Percentiles rank a stretch among this genome's conserved stretches.
These are phyloP conservation scores for Enteromius radiatus DNA, from an alignment of 2,797 vertebrate genomes.

Conservation along the genomic window DNA sequence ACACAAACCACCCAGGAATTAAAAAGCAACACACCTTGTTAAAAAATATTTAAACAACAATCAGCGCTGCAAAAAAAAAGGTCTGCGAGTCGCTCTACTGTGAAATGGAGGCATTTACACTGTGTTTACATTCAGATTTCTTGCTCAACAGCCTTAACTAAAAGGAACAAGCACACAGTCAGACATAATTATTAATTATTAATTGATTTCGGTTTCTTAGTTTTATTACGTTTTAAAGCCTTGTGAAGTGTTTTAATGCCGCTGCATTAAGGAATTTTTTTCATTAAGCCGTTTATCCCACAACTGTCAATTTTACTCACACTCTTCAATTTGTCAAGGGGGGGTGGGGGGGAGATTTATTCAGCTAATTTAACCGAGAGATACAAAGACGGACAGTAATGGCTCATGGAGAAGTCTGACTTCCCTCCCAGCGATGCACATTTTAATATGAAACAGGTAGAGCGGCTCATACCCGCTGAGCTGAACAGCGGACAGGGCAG, in stretches of 20 bases:
- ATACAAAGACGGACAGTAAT: slow-evolving; percentile 20
- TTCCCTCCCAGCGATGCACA: background rate
- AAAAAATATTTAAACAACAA: slow-evolving; percentile 63
- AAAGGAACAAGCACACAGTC: slow-evolving; percentile 52
- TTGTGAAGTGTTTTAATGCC: too few species aligned
- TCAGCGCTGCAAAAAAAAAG: slow-evolving; percentile 37
- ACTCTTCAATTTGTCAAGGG: slow-evolving; percentile 42
- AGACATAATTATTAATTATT: slow-evolving; percentile 56
- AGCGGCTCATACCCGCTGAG: slow-evolving; percentile 1
- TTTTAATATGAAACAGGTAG: slow-evolving; percentile 41
- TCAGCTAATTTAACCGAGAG: slow-evolving; percentile 37
- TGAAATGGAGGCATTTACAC: slow-evolving; percentile 58
- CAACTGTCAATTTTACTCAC: slow-evolving; percentile 30
- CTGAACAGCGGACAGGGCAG: slow-evolving; percentile 10
- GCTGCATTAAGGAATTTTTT: slow-evolving; percentile 43
- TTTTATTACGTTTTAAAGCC: slow-evolving; percentile 48
- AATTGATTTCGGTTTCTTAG: slow-evolving; percentile 51
- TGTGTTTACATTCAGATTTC: slow-evolving; percentile 57
- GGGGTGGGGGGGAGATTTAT: slow-evolving; percentile 39
- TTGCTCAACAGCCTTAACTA: slow-evolving; percentile 58
- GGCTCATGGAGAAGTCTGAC: slow-evolving; percentile 16
- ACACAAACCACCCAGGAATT: slow-evolving; percentile 47
- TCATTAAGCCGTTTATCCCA: slow-evolving; percentile 25
- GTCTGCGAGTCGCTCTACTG: slow-evolving; percentile 46
- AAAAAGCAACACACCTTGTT: slow-evolving; percentile 57